These are phyloP conservation scores for Xyliphius kryptos DNA, from an alignment of 2,113 vertebrate genomes.

Conservation along the genomic window DNA sequence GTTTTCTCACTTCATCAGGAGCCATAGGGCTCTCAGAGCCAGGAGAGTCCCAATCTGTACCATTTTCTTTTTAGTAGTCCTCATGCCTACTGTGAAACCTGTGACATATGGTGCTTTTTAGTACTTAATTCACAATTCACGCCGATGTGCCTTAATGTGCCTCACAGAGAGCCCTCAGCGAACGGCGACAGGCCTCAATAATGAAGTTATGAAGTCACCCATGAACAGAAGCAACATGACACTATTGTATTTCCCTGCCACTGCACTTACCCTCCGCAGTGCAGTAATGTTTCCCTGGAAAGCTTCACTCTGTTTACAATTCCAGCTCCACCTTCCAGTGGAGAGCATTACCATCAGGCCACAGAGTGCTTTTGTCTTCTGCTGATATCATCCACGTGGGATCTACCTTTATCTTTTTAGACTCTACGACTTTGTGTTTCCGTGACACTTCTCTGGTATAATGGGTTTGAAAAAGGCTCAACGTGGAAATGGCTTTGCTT, in stretches of 20 bases:
- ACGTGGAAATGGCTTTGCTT: too few relatives aligned
- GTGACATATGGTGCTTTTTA: conserved; percentile 24
- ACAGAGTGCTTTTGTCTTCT: too few relatives aligned
- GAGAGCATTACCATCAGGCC: background rate
- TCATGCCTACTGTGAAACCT: conserved; percentile 13
- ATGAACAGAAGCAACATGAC: conserved; percentile 7
- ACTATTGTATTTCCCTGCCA: conserved; percentile 14
- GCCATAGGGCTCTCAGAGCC: too few relatives aligned
- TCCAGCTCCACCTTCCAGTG: background rate
- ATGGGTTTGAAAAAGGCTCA: too few relatives aligned
- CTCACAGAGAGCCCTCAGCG: background rate
- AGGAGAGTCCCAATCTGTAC: too few relatives aligned
- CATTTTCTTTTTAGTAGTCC: background rate
- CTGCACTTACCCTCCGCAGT: conserved; percentile 14
- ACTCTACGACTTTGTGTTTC: too few relatives aligned
- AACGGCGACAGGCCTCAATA: background rate
- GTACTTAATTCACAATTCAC: conserved; percentile 14
- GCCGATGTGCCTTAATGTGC: conserved; percentile 20
- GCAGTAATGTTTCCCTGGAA: conserved; percentile 26
- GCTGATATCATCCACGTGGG: too few relatives aligned
- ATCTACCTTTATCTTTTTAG: too few relatives aligned
- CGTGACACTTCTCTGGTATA: too few relatives aligned
- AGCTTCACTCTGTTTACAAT: conserved; percentile 27
- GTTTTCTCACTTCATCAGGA: too few relatives aligned
- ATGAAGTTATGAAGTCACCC: conserved; percentile 25